Evolutionary conservation across 2,888 invertebrate species (phyloP), one percentile per base, ranked within the genome.

Genomic region (Drosophila suboccidentalis): DNA sequence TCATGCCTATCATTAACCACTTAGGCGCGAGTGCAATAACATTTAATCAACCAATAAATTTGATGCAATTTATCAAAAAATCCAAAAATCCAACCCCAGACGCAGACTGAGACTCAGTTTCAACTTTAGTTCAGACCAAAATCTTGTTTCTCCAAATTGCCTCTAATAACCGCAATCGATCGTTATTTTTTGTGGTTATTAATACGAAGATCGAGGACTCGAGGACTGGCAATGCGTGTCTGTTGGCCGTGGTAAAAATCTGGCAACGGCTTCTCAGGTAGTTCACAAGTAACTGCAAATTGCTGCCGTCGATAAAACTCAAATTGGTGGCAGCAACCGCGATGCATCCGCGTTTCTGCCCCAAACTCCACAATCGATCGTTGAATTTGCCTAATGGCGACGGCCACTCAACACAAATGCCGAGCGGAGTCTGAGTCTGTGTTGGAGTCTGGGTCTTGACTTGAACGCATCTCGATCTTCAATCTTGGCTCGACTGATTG

Each of bases 241-340:
- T 73, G 55, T 49, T 36, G 49, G 71, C 74, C 61, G 60, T 63
- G 50, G 59, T 53, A 32, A 53, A 60, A 59, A 49, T 57, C 74
- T 80, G 78, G 77, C 87, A 88, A 88, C 82, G 76, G 91, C 91
- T 91, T 87, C 91, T 90, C 90, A 91, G 89, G 91, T 91, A 91
- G 91, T 91, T 91, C 90, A 85, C 91, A 91, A 91, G 91, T 91
- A 91, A 91, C 90, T 90, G 91, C 90, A 90, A 91, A 91, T 91
- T 91, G 90, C 90, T 87, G 83, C 86, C 81, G 88, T 82, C 88
- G 90, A 87, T 85, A 87, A 86, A 89, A 73, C 85, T 78, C 68
- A 89, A 87, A 87, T 85, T 87, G 89, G 80, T 72, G 72, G 71
- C 71, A 71, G 75, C 89, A 54, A 53, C 61, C 55, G 67, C 72